These are phyloP conservation scores for Holotrichia oblita DNA, from an alignment of 1,140 invertebrate species.

Conservation along the genomic window DNA sequence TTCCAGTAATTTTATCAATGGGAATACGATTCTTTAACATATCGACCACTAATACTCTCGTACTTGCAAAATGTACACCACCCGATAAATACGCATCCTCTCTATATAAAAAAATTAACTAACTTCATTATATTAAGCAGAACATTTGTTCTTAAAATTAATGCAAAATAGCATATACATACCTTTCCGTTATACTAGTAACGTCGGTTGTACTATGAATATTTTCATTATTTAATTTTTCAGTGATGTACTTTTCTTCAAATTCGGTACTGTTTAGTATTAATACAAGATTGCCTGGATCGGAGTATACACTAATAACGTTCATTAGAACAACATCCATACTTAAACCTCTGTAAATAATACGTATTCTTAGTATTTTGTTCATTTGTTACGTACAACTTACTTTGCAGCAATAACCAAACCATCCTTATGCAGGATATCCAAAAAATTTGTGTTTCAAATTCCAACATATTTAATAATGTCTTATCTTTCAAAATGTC, in stretches of 20 bases:
- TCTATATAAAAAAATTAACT: conserved; percentile 61
- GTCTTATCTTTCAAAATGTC: neutral
- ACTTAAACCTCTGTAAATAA: conserved; percentile 80
- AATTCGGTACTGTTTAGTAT: conserved; percentile 89
- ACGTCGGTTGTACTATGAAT: conserved; percentile 66
- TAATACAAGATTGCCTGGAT: conserved; percentile 89
- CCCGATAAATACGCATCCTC: conserved; percentile 88
- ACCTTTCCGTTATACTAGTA: conserved; percentile 71
- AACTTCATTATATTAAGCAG: neutral
- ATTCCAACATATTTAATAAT: conserved; percentile 75
- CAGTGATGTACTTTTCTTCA: conserved; percentile 83
- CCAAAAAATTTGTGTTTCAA: conserved; percentile 93
- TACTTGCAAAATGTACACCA: conserved; percentile 92
- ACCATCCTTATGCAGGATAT: conserved; percentile 88
- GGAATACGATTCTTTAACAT: conserved; percentile 92
- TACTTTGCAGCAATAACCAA: conserved; percentile 88
- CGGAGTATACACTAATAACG: conserved; percentile 85
- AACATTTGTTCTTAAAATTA: too few species aligned
- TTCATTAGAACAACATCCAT: conserved; percentile 84
- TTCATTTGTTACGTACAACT: conserved; percentile 49
- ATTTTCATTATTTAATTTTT: conserved; percentile 72
- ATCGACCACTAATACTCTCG: conserved; percentile 96
- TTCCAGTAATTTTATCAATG: conserved; percentile 87
- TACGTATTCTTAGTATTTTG: conserved; percentile 47
- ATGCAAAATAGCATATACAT: conserved; percentile 48